These are phyloP conservation scores for Onychostoma macrolepis DNA, from an alignment of 2,113 vertebrate species.

Conservation along the genomic window DNA sequence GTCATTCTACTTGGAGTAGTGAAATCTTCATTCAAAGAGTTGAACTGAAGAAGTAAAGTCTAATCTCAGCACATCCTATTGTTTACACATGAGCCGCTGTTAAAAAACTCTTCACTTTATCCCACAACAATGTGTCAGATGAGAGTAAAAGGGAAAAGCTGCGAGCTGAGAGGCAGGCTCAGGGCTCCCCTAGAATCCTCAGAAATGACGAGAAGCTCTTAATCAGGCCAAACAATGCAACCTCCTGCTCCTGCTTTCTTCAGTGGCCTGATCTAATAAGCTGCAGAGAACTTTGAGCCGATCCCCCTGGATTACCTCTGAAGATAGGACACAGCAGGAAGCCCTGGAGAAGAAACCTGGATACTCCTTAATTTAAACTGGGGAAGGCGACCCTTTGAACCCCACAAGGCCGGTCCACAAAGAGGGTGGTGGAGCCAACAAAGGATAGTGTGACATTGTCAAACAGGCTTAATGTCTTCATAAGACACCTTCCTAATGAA, in stretches of 20 bases:
- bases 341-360: constrained; percentile 57
- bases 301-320: constrained; percentile 72
- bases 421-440: constrained; percentile 60
- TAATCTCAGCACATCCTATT: constrained; percentile 75
- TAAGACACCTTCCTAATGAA: constrained; percentile 57
- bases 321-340: constrained; percentile 65
- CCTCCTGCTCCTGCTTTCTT: constrained; percentile 68
- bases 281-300: constrained; percentile 58
- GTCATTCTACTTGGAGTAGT: neutral
- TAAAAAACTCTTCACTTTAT: constrained; percentile 66
- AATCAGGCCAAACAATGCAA: constrained; percentile 79
- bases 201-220: constrained; percentile 77
- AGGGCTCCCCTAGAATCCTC: constrained; percentile 57
- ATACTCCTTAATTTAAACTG: constrained; percentile 65
- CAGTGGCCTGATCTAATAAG: constrained; percentile 75
- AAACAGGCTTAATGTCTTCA: constrained; percentile 69
- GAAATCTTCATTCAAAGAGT: constrained; percentile 17
- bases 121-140: constrained; percentile 66
- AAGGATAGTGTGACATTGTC: constrained; percentile 63
- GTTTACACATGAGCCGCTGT: constrained; percentile 66
- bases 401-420: constrained; percentile 42
- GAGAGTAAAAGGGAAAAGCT: constrained; percentile 45
- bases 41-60: constrained; percentile 41
- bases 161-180: constrained; percentile 43
- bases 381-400: constrained; percentile 58